These are phyloP conservation scores for Cataglyphis cursor DNA, from an alignment of 2,888 invertebrate species.

Conservation along the genomic window DNA sequence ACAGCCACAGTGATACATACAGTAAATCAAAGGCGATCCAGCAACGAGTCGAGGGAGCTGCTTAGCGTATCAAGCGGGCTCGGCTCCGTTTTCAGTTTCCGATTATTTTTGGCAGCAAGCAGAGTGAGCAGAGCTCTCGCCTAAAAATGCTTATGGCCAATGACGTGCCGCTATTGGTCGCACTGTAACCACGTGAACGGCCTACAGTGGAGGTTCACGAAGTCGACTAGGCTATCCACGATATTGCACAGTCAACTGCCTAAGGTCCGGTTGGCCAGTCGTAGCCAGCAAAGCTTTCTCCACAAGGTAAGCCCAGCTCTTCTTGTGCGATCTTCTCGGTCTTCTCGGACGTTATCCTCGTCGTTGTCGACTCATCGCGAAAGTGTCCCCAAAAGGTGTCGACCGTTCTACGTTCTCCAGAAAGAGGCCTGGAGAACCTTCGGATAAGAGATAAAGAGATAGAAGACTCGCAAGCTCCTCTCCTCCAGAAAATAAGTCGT, in stretches of 20 bases:
- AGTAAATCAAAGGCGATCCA: background rate
- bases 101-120: conserved; percentile 83
- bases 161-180: conserved; percentile 71
- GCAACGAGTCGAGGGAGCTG: conserved; percentile 10
- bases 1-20: background rate
- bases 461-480: conserved; percentile 12
- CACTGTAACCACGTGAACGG: conserved; percentile 75
- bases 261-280: conserved; percentile 88
- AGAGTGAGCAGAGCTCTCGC: conserved; percentile 77
- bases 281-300: conserved; percentile 79
- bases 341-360: background rate
- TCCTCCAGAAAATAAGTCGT: conserved; percentile 10
- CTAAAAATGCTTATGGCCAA: conserved; percentile 85
- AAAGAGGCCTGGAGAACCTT: conserved; percentile 15
- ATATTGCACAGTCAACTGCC: conserved; percentile 90
- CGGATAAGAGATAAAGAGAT: conserved; percentile 3
- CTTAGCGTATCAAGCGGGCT: conserved; percentile 59
- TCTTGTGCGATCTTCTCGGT: background rate
- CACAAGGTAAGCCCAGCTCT: conserved; percentile 74
- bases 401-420: conserved; percentile 17
- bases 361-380: background rate
- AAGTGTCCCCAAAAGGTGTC: conserved; percentile 30
- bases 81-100: conserved; percentile 85
- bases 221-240: conserved; percentile 81
- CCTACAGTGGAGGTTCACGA: conserved; percentile 87